Base-by-base conservation (phyloP, 1,140 invertebrate genomes). In the Drosophila repleta region DNA sequence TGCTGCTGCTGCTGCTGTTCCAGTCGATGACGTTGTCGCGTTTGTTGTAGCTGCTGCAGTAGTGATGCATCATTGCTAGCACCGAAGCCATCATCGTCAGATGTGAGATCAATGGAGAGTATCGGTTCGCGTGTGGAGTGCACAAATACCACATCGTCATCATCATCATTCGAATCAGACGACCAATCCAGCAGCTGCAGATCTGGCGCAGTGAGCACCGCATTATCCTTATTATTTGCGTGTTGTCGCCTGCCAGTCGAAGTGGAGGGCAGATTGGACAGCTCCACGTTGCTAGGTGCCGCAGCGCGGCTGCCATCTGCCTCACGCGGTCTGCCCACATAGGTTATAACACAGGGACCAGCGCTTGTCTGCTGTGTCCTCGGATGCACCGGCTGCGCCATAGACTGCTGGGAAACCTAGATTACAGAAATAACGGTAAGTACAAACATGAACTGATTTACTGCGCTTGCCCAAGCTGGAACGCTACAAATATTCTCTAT, bases 161-260 rank as follows among this genome's bases (percentile, higher is more conserved):
- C 94, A 65, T 93, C 93, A 51, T 93, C 93, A 46, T 88, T 87
- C 0, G 94, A 94, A 85, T 96, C 95, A 0, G 94, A 95, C 0
- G 95, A 93, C 95, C 96, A 96, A 84, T 96, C 81, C 29, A 87
- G 95, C 48, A 96, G 91, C 91, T 96, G 96, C 35, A 96, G 91
- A 92, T 96, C 96, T 3, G 96, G 95, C n/a, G 96, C 95, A 18
- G 94, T 93, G 61, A 95, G 93, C 11, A 94, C 94, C 71, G 74
- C 88, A 58, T 75, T 71, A 0, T 56, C 66, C 2, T 46, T 55
- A 8, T 26, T 39, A 35, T 71, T 49, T 6, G 26, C 10, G 45
- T 21, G 41, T 3, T 60, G 49, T 5, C 78, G 79, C 11, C 75
- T 46, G 13, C 82, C 75, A 3, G 81, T 64, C 6, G 85, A 90